Percentiles rank a stretch among this genome's conserved stretches.
Conservation (phyloP, 2,797 vertebrate genomes). For the Poeciliopsis presidionis region DNA sequence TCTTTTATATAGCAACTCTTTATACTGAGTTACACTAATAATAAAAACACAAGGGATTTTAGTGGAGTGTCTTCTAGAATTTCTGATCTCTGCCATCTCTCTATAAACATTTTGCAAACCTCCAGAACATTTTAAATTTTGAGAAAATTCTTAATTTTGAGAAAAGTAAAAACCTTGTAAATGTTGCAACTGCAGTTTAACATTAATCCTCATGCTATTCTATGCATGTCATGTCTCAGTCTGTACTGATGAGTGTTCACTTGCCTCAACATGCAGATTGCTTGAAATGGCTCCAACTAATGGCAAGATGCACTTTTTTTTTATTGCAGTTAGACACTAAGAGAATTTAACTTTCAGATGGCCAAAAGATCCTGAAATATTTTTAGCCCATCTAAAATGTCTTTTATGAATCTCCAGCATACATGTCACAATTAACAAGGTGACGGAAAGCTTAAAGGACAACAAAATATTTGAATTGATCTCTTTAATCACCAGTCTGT, state of each 20-base stretch:
- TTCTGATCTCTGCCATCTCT: background rate
- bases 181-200: background rate
- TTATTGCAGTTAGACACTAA: background rate
- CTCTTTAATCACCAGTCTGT: background rate
- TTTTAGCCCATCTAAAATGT: background rate
- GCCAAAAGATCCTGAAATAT: background rate
- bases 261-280: background rate
- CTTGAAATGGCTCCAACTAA: slow-evolving; percentile 2
- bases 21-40: background rate
- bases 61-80: background rate
- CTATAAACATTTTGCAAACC: background rate
- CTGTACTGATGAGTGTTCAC: background rate
- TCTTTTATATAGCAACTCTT: background rate
- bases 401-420: background rate
- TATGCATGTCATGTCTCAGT: background rate
- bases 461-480: background rate
- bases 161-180: background rate
- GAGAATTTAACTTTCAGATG: background rate
- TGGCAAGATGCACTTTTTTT: background rate
- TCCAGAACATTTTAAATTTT: background rate
- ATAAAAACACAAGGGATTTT: background rate
- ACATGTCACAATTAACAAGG: background rate
- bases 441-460: background rate
- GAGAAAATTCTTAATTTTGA: background rate
- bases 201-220: background rate